Base-by-base conservation (phyloP, 1,140 invertebrate species). In the Globodera rostochiensis region DNA sequence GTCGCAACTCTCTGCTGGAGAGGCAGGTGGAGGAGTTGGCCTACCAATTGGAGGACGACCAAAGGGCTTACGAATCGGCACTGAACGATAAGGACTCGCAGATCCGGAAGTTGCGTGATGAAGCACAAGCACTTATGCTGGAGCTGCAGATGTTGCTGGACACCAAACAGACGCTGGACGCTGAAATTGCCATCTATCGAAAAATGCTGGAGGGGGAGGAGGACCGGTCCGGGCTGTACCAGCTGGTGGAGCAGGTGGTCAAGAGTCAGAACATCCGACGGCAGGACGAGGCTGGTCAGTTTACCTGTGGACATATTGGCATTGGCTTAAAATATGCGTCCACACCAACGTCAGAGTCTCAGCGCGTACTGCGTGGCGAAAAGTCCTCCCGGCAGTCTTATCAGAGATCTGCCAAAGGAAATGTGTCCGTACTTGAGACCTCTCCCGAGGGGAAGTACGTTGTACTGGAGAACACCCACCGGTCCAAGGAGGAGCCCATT, bases 341-440 rank as follows among this genome's bases (percentile, higher is more conserved):
- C 7, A 19, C 7, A 47, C 66, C 57, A 46, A 75, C 86, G 36
- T 19, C 53, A 88, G 87, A 89, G 84, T 85, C 89, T n/a, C 82
- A 84, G 74, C 85, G 88, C 13, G 77, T 91, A 0, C 89, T 91
- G 84, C 88, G 91, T 70, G 91, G 91, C 19, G 91, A 92, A 82
- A 91, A 91, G 71, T 90, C 91, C 19, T 91, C 91, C 73, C 91
- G 91, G 75, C 91, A 92, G 0, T 92, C 91, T 13, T 92, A 91
- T 86, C 91, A 91, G 84, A 88, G 91, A 74, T 91, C 90, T 50
- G 91, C 92, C 25, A 92, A 91, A 79, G 88, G 88, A 36, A 90
- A 89, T 82, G 88, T 89, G 66, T 86, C 89, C 21, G 89, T 89
- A 67, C 79, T 80, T 47, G 87, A 81, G 73, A 74, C 79, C n/a